These are phyloP conservation scores for Trissolcus brochymenae DNA, from an alignment of 2,888 invertebrate genomes.

Conservation along the genomic window DNA sequence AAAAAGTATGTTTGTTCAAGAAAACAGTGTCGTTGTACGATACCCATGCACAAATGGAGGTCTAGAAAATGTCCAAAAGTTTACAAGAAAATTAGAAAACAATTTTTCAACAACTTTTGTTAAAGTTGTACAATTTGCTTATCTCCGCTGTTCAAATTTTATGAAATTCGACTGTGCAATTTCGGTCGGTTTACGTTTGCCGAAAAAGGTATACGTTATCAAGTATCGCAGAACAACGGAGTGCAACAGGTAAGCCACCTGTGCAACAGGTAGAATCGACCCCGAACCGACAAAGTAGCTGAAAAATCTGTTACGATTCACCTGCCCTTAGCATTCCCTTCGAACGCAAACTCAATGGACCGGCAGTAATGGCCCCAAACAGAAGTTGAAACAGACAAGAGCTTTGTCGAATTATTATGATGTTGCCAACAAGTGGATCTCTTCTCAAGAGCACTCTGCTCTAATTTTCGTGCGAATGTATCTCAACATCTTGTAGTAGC, in stretches of 20 bases:
- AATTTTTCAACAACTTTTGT: too few relatives aligned
- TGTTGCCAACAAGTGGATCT: conserved; percentile 39
- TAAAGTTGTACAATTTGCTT: too few relatives aligned
- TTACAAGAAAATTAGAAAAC: too few relatives aligned
- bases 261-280: conserved; percentile 56
- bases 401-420: conserved; percentile 45
- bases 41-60: too few relatives aligned
- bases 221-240: conserved; percentile 36
- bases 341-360: conserved; percentile 46
- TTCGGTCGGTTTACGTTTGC: not conserved
- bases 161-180: not conserved
- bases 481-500: not conserved
- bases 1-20: too few relatives aligned
- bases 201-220: conserved; percentile 27
- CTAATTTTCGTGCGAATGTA: conserved; percentile 37
- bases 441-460: conserved; percentile 4
- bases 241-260: conserved; percentile 59
- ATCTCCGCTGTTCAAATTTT: too few relatives aligned
- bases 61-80: too few relatives aligned
- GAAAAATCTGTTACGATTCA: conserved; percentile 49
- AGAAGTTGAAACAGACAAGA: conserved; percentile 42
- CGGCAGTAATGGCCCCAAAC: conserved; percentile 48
- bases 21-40: too few relatives aligned
- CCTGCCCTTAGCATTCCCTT: conserved; percentile 27
- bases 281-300: conserved; percentile 49